These are phyloP conservation scores for Cheilosia vernalis DNA, from an alignment of 2,888 invertebrate species.

Conservation along the genomic window DNA sequence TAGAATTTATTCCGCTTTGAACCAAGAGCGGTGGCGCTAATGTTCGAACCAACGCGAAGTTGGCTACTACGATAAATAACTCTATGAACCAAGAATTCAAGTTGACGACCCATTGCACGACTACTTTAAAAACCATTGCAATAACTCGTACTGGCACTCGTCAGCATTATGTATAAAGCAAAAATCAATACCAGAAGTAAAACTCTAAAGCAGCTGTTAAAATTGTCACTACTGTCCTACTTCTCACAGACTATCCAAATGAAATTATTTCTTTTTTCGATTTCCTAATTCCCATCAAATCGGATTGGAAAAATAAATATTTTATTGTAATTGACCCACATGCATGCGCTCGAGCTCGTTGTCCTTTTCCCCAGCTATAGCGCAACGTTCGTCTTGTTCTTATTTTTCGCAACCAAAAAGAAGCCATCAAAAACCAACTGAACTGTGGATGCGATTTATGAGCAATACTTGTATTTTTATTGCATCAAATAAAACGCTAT, in stretches of 20 bases:
- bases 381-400: conserved; percentile 2
- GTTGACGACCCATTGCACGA: too few relatives aligned
- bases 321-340: conserved; percentile 68
- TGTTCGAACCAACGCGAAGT: too few relatives aligned
- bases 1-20: too few relatives aligned
- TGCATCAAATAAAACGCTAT: conserved; percentile 69
- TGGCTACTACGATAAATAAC: too few relatives aligned
- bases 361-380: neutral
- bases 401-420: conserved; percentile 31
- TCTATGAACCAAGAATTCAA: too few relatives aligned
- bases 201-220: conserved; percentile 8
- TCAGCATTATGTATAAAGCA: neutral
- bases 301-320: conserved; percentile 61
- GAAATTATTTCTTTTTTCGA: conserved; percentile 20
- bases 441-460: conserved; percentile 69
- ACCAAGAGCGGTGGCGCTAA: too few relatives aligned
- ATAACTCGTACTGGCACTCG: too few relatives aligned
- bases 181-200: neutral
- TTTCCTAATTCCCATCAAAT: conserved; percentile 47
- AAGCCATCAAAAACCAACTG: conserved; percentile 63
- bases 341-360: conserved; percentile 11
- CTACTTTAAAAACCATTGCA: neutral
- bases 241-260: neutral
- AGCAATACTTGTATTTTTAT: conserved; percentile 71
- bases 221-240: neutral